phyloP scores from a whole-genome alignment of 2,797 vertebrate species.

The Potorous gilbertii region DNA sequence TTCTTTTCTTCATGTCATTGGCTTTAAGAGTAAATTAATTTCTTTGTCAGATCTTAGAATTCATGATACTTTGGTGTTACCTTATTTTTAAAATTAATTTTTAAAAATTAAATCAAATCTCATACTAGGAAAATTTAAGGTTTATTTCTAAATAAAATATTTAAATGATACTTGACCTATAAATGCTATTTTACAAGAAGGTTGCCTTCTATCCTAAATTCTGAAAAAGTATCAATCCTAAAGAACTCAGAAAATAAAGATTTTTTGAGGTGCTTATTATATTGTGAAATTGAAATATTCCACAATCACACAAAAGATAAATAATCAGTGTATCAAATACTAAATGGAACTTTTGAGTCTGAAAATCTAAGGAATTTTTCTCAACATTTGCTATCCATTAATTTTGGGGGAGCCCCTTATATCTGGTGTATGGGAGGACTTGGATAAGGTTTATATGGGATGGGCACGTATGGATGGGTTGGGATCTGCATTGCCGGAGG shows the following conservation, averaged over 20 bases:
- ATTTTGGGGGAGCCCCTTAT: background rate
- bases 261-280: background rate
- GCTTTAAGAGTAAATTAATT: constrained; percentile 6
- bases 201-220: constrained; percentile 1
- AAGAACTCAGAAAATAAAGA: background rate
- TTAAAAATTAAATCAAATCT: background rate
- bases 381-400: background rate
- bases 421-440: background rate
- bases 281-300: background rate
- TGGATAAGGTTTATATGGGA: background rate
- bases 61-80: background rate
- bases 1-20: background rate
- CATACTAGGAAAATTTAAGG: constrained; percentile 32
- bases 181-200: background rate
- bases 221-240: background rate
- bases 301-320: background rate
- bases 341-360: background rate
- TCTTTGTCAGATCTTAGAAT: background rate
- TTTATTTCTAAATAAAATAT: constrained; percentile 16
- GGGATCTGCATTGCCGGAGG: background rate
- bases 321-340: background rate
- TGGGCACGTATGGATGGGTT: background rate
- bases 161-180: background rate
- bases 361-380: background rate
- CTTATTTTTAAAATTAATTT: background rate